Evolutionary conservation across 2,888 invertebrate species (phyloP).

Genomic region (Agapostemon virescens): DNA sequence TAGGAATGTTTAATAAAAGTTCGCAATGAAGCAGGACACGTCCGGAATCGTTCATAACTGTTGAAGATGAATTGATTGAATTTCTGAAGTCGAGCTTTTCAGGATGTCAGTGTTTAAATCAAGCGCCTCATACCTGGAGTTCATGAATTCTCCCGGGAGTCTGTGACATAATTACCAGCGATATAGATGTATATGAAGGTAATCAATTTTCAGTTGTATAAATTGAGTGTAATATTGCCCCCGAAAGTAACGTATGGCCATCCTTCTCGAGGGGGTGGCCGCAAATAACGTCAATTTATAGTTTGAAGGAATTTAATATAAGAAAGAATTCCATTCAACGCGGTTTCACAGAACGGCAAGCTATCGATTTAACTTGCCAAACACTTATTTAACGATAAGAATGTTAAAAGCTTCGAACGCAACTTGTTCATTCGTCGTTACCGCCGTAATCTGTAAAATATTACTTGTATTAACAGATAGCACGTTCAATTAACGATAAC

Average conservation of each 20-base stretch:
- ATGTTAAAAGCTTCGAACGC: not conserved
- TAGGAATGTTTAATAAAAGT: not conserved
- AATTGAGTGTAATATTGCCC: slow-evolving; percentile 4
- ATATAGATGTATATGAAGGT: slow-evolving; percentile 13
- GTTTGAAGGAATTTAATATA: not conserved
- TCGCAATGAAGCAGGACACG: not conserved
- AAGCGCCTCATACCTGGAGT: not conserved
- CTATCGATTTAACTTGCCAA: not conserved
- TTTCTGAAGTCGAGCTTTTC: not conserved
- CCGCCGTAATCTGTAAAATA: slow-evolving; percentile 3
- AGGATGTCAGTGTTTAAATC: slow-evolving; percentile 1
- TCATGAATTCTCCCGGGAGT: slow-evolving; percentile 12
- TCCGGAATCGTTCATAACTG: not conserved
- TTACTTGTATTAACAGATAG: slow-evolving; percentile 19
- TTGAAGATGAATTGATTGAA: slow-evolving; percentile 3
- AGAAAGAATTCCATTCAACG: not conserved
- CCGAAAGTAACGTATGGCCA: slow-evolving; percentile 3
- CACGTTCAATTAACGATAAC: slow-evolving; percentile 21
- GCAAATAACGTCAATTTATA: not conserved
- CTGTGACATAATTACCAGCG: slow-evolving; percentile 17
- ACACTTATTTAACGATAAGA: not conserved
- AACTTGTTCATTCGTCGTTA: not conserved
- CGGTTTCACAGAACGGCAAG: not conserved
- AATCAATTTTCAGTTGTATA: slow-evolving; percentile 29
- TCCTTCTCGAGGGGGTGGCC: too few species aligned